phyloP scores from a whole-genome alignment of 2,113 vertebrate species.

The Mus musculus region DNA sequence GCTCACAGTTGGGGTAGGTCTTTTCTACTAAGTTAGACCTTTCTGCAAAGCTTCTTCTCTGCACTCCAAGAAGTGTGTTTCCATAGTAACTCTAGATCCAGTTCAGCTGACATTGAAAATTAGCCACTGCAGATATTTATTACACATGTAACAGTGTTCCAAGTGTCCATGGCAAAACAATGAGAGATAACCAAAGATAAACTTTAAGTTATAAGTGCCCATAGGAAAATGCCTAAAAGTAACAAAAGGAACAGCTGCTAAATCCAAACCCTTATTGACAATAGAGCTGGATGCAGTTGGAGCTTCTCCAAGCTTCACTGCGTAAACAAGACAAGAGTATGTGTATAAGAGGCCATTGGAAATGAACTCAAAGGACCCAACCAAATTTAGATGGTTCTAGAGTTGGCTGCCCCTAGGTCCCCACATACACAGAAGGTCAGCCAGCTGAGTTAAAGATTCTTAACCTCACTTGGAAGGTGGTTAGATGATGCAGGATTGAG shows the following conservation, averaged over 20 bases:
- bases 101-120: too few species aligned
- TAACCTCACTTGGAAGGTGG: background rate
- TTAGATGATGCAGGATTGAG: background rate
- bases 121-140: background rate
- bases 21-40: background rate
- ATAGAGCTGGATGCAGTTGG: conserved; percentile 35
- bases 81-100: background rate
- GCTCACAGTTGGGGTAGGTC: background rate
- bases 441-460: background rate
- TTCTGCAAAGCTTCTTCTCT: background rate
- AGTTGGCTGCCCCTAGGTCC: background rate
- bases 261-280: conserved; percentile 71
- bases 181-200: background rate
- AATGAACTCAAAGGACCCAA: background rate
- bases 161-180: background rate
- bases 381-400: background rate
- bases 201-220: conserved; percentile 62
- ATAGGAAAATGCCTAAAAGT: conserved; percentile 76
- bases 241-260: conserved; percentile 79
- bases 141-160: background rate
- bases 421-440: background rate
- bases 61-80: background rate
- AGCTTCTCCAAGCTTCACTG: conserved; percentile 38
- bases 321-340: background rate
- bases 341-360: background rate